phyloP scores from a whole-genome alignment of 2,797 vertebrate genomes.

The Hypotaenidia okinawae region DNA sequence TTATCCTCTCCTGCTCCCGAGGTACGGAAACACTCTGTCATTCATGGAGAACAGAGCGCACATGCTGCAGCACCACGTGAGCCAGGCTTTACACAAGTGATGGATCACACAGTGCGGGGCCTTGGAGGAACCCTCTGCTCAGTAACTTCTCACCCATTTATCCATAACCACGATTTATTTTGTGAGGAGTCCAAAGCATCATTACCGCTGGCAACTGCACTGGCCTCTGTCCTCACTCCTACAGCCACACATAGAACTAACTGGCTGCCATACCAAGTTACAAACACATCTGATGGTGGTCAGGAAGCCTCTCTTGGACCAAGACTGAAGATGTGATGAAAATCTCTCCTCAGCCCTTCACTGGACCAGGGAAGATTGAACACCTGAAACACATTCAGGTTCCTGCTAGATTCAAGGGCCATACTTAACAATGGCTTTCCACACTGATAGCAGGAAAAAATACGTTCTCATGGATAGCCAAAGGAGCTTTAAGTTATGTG shows the following conservation, averaged over 20 bases:
- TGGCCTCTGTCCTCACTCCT: neutral
- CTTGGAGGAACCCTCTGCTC: neutral
- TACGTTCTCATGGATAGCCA: neutral
- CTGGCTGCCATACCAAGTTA: rapidly evolving
- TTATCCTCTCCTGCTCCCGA: neutral
- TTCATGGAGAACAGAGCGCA: rapidly evolving
- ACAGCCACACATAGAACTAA: rapidly evolving
- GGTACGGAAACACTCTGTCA: neutral
- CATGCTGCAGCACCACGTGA: rapidly evolving
- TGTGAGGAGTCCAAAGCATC: neutral
- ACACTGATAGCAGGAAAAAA: neutral
- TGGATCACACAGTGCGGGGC: neutral
- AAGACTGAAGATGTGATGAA: neutral
- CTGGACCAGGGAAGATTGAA: neutral
- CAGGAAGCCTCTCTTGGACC: neutral
- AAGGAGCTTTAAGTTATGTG: neutral
- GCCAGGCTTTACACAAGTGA: neutral
- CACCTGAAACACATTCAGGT: neutral
- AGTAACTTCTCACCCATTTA: neutral
- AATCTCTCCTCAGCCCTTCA: neutral
- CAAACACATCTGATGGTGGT: rapidly evolving
- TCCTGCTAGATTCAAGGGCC: neutral
- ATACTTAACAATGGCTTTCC: neutral
- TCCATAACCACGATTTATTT: neutral
- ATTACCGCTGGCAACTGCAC: rapidly evolving